phyloP scores from a whole-genome alignment of 2,113 vertebrate genomes.

The Oreochromis aureus region DNA sequence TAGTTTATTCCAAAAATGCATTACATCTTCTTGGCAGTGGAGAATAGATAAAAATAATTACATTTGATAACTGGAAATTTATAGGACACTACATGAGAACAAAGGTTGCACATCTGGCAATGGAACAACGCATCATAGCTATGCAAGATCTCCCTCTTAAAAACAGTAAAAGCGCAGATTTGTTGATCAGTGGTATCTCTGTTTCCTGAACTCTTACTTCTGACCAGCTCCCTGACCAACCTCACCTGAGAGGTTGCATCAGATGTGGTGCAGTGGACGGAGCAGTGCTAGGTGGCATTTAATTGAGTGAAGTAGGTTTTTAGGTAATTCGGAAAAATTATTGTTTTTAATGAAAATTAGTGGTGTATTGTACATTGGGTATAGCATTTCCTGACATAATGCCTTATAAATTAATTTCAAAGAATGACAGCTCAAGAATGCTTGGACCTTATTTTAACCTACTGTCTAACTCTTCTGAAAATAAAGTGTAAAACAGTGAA shows the following conservation, averaged over 20 bases:
- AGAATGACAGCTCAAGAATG: too few species aligned
- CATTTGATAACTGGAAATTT: accelerated
- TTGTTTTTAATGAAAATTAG: too few species aligned
- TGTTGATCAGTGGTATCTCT: background rate
- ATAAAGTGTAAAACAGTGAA: too few species aligned
- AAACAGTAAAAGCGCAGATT: background rate
- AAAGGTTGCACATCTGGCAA: background rate
- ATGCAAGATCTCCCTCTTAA: background rate
- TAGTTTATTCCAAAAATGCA: background rate
- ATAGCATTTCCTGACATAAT: too few species aligned
- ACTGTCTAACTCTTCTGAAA: too few species aligned
- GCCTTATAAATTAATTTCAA: too few species aligned
- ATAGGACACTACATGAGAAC: accelerated
- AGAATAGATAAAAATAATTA: background rate
- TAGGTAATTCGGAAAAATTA: too few species aligned
- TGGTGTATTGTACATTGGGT: too few species aligned
- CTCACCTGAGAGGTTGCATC: background rate
- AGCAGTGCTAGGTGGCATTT: background rate
- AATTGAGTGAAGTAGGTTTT: background rate
- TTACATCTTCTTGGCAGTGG: background rate
- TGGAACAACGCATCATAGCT: background rate
- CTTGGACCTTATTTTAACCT: too few species aligned
- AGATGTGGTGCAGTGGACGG: background rate
- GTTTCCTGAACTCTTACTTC: background rate
- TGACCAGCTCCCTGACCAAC: background rate